phyloP scores from a whole-genome alignment of 1,140 invertebrate genomes.

The Drosophila leontia region DNA sequence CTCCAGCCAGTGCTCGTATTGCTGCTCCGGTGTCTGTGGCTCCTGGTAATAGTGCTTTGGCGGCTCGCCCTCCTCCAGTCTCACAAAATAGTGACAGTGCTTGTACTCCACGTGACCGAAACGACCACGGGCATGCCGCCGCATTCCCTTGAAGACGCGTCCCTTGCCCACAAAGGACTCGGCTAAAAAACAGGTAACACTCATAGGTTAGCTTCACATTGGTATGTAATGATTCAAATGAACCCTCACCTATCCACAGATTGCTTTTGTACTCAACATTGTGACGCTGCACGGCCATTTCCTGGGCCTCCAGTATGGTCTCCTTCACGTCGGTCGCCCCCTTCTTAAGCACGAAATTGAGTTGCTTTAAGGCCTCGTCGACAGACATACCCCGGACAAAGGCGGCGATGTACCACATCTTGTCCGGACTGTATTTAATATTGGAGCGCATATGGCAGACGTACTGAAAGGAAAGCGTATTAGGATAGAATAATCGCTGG shows the following conservation, averaged over 20 bases:
- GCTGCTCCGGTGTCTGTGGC: slow-evolving; percentile 89
- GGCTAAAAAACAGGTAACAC: slow-evolving; percentile 87
- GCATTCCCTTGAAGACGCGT: slow-evolving; percentile 90
- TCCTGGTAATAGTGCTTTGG: slow-evolving; percentile 92
- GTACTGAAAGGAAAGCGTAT: slow-evolving; percentile 88
- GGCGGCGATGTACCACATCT: slow-evolving; percentile 95
- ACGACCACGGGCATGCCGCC: slow-evolving; percentile 91
- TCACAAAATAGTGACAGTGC: slow-evolving; percentile 95
- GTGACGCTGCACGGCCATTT: slow-evolving; percentile 93
- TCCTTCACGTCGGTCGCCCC: slow-evolving; percentile 93
- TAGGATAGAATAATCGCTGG: not conserved
- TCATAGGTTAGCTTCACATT: not conserved
- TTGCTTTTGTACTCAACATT: slow-evolving; percentile 98
- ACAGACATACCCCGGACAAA: slow-evolving; percentile 96
- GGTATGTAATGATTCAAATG: no score
- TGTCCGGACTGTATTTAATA: slow-evolving; percentile 95
- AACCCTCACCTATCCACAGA: slow-evolving; percentile 95
- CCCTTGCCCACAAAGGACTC: slow-evolving; percentile 94
- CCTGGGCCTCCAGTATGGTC: slow-evolving; percentile 94
- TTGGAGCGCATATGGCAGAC: slow-evolving; percentile 93
- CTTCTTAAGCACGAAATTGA: slow-evolving; percentile 93
- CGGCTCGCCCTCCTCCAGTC: slow-evolving; percentile 96
- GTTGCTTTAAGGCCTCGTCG: slow-evolving; percentile 96
- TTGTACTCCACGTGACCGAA: slow-evolving; percentile 91
- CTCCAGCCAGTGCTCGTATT: slow-evolving; percentile 90